Percentiles rank a stretch among this genome's conserved stretches.
Evolutionary conservation across 2,113 vertebrate genomes (phyloP).

Genomic region (Sminthopsis crassicaudata): DNA sequence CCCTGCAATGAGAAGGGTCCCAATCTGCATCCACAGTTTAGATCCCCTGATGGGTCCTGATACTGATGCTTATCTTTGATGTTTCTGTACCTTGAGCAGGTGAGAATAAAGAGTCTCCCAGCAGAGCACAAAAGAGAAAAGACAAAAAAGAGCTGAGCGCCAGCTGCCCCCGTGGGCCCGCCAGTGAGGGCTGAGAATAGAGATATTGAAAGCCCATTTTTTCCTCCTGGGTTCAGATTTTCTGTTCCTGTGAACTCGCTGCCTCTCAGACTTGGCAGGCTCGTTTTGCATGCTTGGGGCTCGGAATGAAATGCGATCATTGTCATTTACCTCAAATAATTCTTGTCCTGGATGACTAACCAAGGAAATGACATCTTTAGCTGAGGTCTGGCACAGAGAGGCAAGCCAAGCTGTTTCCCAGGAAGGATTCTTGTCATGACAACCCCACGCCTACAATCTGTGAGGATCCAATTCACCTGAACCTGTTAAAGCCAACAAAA

Average conservation of each 20-base stretch:
- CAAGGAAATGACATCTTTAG: slow-evolving; percentile 59
- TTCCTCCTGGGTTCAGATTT: slow-evolving; percentile 54
- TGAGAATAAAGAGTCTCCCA: background rate
- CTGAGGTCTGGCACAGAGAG: background rate
- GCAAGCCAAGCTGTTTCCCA: slow-evolving; percentile 26
- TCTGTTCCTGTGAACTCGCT: slow-evolving; percentile 50
- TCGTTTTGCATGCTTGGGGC: slow-evolving; percentile 4
- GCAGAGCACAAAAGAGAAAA: slow-evolving; percentile 43
- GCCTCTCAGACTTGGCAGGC: slow-evolving; percentile 53
- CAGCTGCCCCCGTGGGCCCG: slow-evolving; percentile 12
- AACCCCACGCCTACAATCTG: background rate
- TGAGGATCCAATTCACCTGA: background rate
- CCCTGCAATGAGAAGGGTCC: slow-evolving; percentile 41
- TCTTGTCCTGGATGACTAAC: slow-evolving; percentile 50
- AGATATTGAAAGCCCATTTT: slow-evolving; percentile 56
- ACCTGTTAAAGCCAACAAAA: background rate
- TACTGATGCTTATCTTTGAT: slow-evolving; percentile 49
- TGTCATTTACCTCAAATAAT: slow-evolving; percentile 64
- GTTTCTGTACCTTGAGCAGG: slow-evolving; percentile 51
- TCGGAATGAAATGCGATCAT: slow-evolving; percentile 63
- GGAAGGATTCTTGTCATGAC: background rate
- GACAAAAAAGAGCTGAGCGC: slow-evolving; percentile 6
- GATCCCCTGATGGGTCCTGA: slow-evolving; percentile 61
- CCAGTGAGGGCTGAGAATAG: slow-evolving; percentile 35
- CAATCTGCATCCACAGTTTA: slow-evolving; percentile 57